Evolutionary conservation across 92 coral and sea anemone species (phyloP), one percentile per base, ranked within the genome.

Genomic region (Umimayanthus kanabou): DNA sequence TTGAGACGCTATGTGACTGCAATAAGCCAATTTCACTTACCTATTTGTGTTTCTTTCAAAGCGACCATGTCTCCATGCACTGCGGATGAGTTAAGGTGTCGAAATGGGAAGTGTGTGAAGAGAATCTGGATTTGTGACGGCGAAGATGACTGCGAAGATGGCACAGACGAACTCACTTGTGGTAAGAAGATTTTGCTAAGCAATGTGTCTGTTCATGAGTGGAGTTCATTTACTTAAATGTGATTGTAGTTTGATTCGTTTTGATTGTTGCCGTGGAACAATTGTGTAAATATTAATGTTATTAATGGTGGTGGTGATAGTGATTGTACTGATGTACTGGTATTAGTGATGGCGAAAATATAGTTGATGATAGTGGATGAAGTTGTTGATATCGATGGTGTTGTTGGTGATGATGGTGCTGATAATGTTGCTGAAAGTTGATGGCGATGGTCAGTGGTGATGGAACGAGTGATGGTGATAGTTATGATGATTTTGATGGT

Each of bases 91-190:
- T 45, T 75, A 43, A 75, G 47, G 79, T 75, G 79, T 45, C 79
- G 79, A 40, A 75, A 75, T 39, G 79, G 79, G 13, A 75, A 5
- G 9, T 75, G 79, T 39, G 53, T 75, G 50, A 75, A 75, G 28
- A 75, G 53, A 75, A 75, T 75, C 53, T 75, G 79, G 79, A 75
- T 75, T 45, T 75, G 79, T 75, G 79, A 75, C n/a, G 79, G 79
- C 79, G 79, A 75, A 37, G 79, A 75, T 39, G 79, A 75, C 47
- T 75, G 79, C 28, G 79, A 75, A 75, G 79, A 75, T 75, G 79
- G 79, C 79, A 75, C 79, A 16, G 79, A 75, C 47, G 79, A 75
- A 20, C 47, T 75, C 26, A 40, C 26, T 39, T 75, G 79, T 45
- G 42, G 79, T 75, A 75, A 75, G 79, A 61, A 61, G 69, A 61